Conservation (phyloP, 1,140 invertebrate species). For the Lordiphosa collinella region DNA sequence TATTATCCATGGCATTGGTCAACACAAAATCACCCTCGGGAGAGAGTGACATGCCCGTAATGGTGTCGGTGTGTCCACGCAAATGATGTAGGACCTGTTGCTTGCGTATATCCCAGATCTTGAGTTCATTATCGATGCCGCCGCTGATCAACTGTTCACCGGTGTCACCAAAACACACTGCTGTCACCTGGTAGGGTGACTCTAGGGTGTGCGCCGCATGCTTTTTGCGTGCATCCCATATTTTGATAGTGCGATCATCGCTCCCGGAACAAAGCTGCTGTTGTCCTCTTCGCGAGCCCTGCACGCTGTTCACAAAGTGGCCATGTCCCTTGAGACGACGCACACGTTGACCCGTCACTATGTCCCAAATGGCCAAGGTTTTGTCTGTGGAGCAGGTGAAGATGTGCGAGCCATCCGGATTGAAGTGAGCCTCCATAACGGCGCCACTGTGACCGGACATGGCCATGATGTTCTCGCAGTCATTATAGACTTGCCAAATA, state of each 20-base stretch:
- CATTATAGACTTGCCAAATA: conserved; percentile 98
- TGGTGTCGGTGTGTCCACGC: conserved; percentile 94
- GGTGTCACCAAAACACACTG: conserved; percentile 97
- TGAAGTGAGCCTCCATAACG: conserved; percentile 97
- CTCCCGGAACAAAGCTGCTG: conserved; percentile 94
- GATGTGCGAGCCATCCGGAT: conserved; percentile 94
- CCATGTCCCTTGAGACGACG: conserved; percentile 96
- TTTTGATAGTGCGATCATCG: conserved; percentile 95
- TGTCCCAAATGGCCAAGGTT: conserved; percentile 97
- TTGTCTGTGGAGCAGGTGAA: conserved; percentile 97
- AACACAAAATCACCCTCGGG: conserved; percentile 97
- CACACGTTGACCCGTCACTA: conserved; percentile 90
- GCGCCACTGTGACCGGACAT: conserved; percentile 97
- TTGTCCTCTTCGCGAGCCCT: conserved; percentile 91
- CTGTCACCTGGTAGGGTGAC: conserved; percentile 91
- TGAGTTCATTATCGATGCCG: conserved; percentile 98
- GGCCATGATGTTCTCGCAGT: conserved; percentile 97
- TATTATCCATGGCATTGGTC: conserved; percentile 99
- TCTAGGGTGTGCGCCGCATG: conserved; percentile 89
- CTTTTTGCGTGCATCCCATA: conserved; percentile 94
- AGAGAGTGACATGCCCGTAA: conserved; percentile 95
- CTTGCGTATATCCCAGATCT: conserved; percentile 98
- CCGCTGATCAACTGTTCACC: conserved; percentile 94
- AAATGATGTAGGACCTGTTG: conserved; percentile 92
- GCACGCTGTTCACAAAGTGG: conserved; percentile 93